Evolutionary conservation across 2,888 invertebrate genomes (phyloP).

Genomic region (Euzetes globulus): DNA sequence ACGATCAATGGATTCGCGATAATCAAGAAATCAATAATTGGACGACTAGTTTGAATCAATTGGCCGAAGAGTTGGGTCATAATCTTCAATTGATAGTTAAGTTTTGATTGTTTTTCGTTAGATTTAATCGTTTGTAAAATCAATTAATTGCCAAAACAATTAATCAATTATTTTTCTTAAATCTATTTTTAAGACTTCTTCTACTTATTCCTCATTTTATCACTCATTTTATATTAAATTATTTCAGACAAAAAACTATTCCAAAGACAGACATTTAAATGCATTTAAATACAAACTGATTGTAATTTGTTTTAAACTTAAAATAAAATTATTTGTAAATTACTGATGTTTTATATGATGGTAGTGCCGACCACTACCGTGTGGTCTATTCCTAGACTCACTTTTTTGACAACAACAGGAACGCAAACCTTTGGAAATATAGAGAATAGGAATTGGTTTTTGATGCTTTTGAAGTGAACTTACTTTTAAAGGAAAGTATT

Average conservation of each 20-base stretch:
- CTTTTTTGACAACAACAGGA: constrained; percentile 65
- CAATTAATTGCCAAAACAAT: too few species aligned
- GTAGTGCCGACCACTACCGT: constrained; percentile 41
- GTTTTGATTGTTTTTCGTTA: not conserved
- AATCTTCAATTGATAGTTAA: not conserved
- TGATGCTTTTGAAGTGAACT: constrained; percentile 36
- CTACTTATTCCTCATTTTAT: too few species aligned
- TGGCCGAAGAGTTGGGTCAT: not conserved
- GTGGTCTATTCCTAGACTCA: constrained; percentile 72
- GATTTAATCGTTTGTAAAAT: too few species aligned
- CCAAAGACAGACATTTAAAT: too few species aligned
- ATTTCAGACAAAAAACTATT: too few species aligned
- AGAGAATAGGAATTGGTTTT: constrained; percentile 36
- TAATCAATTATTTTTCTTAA: too few species aligned
- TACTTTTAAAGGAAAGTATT: constrained; percentile 78
- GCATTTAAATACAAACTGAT: too few species aligned
- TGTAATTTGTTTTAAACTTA: too few species aligned
- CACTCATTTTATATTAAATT: too few species aligned
- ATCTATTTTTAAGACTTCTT: too few species aligned
- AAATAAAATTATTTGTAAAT: too few species aligned
- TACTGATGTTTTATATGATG: not conserved
- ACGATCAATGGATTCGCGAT: not conserved
- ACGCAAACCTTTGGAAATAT: constrained; percentile 55
- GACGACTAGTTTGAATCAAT: not conserved
- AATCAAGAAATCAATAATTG: not conserved